A percentile compares a stretch with the other conserved stretches of the same genome.
Conservation (phyloP, 2,888 invertebrate genomes). For the Cephonodes hylas region DNA sequence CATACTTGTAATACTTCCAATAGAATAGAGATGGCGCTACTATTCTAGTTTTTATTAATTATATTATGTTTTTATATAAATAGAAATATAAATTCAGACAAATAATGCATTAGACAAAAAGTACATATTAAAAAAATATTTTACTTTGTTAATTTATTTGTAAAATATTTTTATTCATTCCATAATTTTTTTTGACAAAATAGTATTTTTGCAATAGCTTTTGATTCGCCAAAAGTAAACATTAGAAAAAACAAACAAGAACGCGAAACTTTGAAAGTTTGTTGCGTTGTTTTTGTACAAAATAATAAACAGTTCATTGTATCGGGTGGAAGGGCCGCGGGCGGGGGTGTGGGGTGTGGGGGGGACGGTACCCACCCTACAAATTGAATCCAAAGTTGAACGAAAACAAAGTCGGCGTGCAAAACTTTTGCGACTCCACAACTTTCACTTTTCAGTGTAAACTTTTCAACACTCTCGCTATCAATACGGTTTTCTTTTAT, state of each 20-base stretch:
- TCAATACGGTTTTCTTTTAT: conserved; percentile 40
- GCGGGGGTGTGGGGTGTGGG: conserved; percentile 18
- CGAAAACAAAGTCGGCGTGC: conserved; percentile 67
- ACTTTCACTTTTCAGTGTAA: conserved; percentile 70
- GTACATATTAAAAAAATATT: not conserved
- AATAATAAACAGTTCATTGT: conserved; percentile 14
- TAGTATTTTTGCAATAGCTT: not conserved
- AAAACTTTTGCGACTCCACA: conserved; percentile 62
- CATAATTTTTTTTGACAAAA: not conserved
- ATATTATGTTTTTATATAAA: not conserved
- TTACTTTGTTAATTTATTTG: too few species aligned
- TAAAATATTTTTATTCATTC: not conserved
- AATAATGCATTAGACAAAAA: not conserved
- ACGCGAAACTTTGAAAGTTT: conserved; percentile 2
- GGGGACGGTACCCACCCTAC: conserved; percentile 42
- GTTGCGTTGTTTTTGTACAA: not conserved
- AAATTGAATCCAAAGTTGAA: conserved; percentile 71
- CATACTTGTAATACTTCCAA: not conserved
- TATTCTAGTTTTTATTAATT: not conserved
- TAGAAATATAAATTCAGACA: not conserved
- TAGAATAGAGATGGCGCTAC: not conserved
- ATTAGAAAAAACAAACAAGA: not conserved
- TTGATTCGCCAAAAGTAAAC: not conserved
- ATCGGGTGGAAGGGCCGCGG: conserved; percentile 10
- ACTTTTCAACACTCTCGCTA: conserved; percentile 70